Base-by-base conservation (phyloP, 1,140 invertebrate genomes). In the Apis dorsata region DNA sequence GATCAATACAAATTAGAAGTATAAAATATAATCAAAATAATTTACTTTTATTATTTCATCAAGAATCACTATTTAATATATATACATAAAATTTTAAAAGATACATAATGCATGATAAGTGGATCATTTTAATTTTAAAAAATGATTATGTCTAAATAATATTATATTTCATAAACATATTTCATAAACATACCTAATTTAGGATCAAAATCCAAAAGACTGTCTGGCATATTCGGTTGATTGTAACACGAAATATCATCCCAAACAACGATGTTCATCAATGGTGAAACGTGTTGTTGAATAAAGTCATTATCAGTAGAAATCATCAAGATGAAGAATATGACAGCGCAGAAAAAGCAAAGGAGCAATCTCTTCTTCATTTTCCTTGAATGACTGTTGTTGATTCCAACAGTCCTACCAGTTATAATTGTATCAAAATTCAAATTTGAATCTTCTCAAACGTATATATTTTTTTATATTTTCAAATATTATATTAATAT, bases 221-320 rank as follows among this genome's bases (percentile, higher is more conserved):
- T 77, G 62, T 90, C 79, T 2, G 44, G 28, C 1, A 81, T 82
- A 3, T 80, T 89, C 0, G 71, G 10, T 73, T 88, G 71, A 15
- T 90, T 79, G 60, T 94, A 94, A 49, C 93, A 94, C 12, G 85
- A 89, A 53, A 92, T 90, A 65, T 92, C 90, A 13, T 84, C 65
- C 24, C 81, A 71, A 1, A 78, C 59, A 0, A 51, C 62, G 44
- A 76, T 34, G 0, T 86, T 82, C 7, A 90, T 24, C 19, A 90
- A 90, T 0, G 79, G 87, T 11, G 79, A 71, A 24, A 92, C 65
- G 24, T 77, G 89, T 71, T 85, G 76, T 72, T 86, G 75, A 19
- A 89, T 78, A 19, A 92, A 74, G 17, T 86, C 85, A 17, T 68
- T 79, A n/a, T 91, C 84, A 11, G 84, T 90, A 12, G 85, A 88